Percentiles rank a stretch among this genome's conserved stretches.
These are phyloP conservation scores for Isurus oxyrinchus DNA, from an alignment of 2,113 vertebrate genomes.

Conservation along the genomic window DNA sequence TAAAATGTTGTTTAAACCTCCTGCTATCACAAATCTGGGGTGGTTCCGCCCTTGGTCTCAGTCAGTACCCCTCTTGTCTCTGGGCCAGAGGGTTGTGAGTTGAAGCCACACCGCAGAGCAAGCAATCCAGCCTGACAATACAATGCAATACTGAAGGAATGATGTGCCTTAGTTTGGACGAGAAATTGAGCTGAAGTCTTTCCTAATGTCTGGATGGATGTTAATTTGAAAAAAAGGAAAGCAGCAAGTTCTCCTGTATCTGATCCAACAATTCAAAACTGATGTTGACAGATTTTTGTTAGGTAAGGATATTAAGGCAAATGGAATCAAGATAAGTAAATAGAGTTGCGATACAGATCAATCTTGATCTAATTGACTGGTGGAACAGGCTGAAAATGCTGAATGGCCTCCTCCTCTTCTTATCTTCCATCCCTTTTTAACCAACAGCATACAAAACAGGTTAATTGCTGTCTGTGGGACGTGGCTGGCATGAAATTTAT, in stretches of 20 bases:
- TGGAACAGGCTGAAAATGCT: background rate
- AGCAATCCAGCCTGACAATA: background rate
- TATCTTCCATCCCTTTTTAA: background rate
- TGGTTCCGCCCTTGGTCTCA: background rate
- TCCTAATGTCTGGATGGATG: background rate
- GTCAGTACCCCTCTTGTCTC: background rate
- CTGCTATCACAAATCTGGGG: too few species aligned
- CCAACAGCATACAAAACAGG: background rate
- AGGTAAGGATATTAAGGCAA: background rate
- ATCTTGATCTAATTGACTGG: background rate
- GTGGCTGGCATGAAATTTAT: background rate
- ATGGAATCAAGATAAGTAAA: background rate
- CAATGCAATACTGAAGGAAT: background rate
- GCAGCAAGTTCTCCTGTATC: background rate
- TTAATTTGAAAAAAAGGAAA: background rate
- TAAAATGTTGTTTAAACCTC: too few species aligned
- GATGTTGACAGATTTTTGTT: background rate
- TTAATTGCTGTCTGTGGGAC: background rate
- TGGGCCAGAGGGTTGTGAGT: too few species aligned
- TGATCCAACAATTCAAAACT: background rate
- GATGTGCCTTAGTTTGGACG: background rate
- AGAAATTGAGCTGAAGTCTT: background rate
- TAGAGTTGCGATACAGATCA: background rate
- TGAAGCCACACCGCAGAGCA: background rate
- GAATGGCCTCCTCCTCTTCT: background rate